A percentile compares a stretch with the other conserved stretches of the same genome.
Evolutionary conservation across 2,113 vertebrate species (phyloP).

Genomic region (Atlantisia rogersi): DNA sequence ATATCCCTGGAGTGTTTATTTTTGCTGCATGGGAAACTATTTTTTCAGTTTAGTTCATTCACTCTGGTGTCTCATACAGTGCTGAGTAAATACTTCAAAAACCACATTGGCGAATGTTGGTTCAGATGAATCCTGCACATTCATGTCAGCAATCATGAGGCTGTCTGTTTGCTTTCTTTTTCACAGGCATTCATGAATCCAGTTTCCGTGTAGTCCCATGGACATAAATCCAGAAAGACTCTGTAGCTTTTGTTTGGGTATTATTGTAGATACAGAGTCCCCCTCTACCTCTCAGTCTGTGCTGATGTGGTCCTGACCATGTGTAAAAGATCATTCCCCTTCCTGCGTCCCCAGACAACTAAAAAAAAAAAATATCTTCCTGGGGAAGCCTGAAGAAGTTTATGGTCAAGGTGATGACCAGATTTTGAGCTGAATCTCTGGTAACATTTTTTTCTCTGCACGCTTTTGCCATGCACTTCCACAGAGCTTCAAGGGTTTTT

Average conservation of each 20-base stretch:
- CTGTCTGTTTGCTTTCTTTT: constrained; percentile 23
- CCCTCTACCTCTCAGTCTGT: neutral
- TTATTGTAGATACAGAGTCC: neutral
- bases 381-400: neutral
- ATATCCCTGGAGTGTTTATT: neutral
- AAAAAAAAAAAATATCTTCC: neutral
- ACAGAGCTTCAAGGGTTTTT: neutral
- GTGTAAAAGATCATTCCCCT: neutral
- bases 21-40: neutral
- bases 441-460: neutral
- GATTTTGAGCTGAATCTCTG: neutral
- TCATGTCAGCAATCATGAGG: neutral
- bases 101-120: neutral
- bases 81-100: constrained; percentile 11
- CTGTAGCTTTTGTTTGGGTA: neutral
- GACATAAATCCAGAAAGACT: neutral
- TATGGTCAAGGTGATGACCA: neutral
- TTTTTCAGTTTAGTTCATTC: neutral
- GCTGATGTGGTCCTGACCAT: neutral
- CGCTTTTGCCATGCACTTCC: neutral
- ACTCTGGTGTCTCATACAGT: neutral
- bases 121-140: neutral
- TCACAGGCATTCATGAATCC: neutral
- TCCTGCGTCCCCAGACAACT: neutral
- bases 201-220: neutral